Evolutionary conservation across 2,888 invertebrate genomes (phyloP), one percentile per base, ranked within the genome.

Genomic region (Dimorphilus gyrociliatus): DNA sequence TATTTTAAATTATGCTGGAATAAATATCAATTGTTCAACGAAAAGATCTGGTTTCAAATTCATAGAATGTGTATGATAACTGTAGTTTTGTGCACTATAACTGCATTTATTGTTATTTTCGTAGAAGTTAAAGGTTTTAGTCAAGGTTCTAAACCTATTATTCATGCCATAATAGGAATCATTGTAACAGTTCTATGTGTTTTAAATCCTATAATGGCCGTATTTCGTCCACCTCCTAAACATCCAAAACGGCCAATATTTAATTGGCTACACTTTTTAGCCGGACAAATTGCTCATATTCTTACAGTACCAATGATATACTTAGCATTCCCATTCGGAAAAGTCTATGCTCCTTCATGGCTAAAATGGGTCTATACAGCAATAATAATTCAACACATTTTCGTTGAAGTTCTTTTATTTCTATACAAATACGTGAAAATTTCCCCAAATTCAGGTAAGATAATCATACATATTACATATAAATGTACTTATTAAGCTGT

Each of bases 251-350:
- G 35, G 8, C 16, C 15, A 19, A 27, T 33, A 14, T 35, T 35
- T 28, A 32, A 35, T 18, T 10, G 13, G n/a, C 6, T 16, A 14
- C 35, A 35, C 17, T 35, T 35, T 19, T 10, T 23, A 1, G 30
- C 30, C 12, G 33, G 33, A 6, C 10, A 13, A 3, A 5, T 16
- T 2, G 29, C 30, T 15, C 33, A 33, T 12, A n/a, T 32, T n/a
- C 15, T 69, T 72, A 7, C 68, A 86, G 86, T 90, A 63, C 76
- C 82, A 10, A 78, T 84, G 29, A 80, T 90, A 48, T 88, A 88
- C 72, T 77, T 86, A 53, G 81, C 88, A 25, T 78, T 81, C 13
- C 75, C 76, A 50, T 68, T 88, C 37, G 71, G 72, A 43, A 81
- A 84, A 61, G 81, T 85, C 3, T 77, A 81, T 50, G 66, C 86